Conservation (phyloP, 1,140 invertebrate genomes). For the Drosophila navojoa region DNA sequence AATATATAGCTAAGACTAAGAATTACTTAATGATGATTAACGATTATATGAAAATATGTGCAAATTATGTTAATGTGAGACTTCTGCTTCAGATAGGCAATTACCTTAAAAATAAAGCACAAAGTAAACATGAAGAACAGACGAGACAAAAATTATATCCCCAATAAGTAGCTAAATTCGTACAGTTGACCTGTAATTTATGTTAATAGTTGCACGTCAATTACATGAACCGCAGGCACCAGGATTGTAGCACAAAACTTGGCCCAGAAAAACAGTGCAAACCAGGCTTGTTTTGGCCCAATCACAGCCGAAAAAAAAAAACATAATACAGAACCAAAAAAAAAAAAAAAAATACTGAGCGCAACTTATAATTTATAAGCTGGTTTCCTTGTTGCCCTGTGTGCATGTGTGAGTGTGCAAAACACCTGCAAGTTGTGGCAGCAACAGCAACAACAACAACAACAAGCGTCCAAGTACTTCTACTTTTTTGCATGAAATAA, state of each 20-base stretch:
- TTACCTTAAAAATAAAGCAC: not conserved
- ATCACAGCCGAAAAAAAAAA: constrained; percentile 15
- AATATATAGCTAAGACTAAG: too few relatives aligned
- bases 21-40: too few relatives aligned
- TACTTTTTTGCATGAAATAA: constrained; percentile 81
- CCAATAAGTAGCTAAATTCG: not conserved
- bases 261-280: constrained; percentile 2
- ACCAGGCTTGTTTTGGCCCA: constrained; percentile 31
- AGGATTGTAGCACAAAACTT: not conserved
- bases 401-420: constrained; percentile 42
- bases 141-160: not conserved
- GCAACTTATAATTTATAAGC: constrained; percentile 73
- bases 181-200: constrained; percentile 14
- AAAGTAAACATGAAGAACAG: not conserved
- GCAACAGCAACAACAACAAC: constrained; percentile 27
- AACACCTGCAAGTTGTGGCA: constrained; percentile 69
- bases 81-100: too few relatives aligned
- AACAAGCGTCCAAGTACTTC: constrained; percentile 63
- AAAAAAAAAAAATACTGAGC: constrained; percentile 26
- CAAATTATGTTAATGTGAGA: too few relatives aligned
- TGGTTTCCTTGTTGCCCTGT: constrained; percentile 62
- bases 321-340: constrained; percentile 5
- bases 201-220: constrained; percentile 11
- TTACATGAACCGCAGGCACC: not conserved
- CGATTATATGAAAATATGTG: too few relatives aligned